These are phyloP conservation scores for Chunga burmeisteri DNA, from an alignment of 2,113 vertebrate species.

Conservation along the genomic window DNA sequence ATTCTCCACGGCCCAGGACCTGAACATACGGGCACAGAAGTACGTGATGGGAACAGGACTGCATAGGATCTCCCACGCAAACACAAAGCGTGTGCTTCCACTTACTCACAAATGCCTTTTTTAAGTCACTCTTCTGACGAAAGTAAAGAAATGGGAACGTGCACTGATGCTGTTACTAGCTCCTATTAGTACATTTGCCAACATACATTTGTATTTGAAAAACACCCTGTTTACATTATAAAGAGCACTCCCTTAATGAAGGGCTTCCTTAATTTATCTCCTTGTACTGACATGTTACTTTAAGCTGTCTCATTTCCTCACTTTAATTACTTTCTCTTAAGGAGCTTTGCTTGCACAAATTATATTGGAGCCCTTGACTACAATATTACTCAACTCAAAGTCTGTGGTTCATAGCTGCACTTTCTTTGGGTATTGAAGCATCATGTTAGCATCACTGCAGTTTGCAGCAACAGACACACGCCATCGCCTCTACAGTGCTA, in stretches of 20 bases:
- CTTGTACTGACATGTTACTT: neutral
- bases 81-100: neutral
- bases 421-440: neutral
- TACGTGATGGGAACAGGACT: neutral
- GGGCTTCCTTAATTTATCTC: neutral
- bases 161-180: neutral
- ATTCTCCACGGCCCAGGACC: rapidly evolving
- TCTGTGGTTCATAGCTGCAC: neutral
- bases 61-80: neutral
- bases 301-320: neutral
- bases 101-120: neutral
- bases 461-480: neutral
- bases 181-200: neutral
- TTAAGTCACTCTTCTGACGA: neutral
- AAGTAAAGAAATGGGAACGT: neutral
- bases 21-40: neutral
- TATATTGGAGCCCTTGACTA: neutral
- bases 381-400: neutral
- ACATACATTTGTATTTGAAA: neutral
- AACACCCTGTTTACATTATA: neutral
- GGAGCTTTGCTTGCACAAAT: neutral
- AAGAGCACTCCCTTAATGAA: neutral
- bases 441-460: neutral
- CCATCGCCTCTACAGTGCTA: neutral
- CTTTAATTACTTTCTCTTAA: conserved; percentile 15